Percentiles rank a stretch among this genome's conserved stretches.
Evolutionary conservation across 2,888 invertebrate species (phyloP).

Genomic region (Eupsilia transversa): DNA sequence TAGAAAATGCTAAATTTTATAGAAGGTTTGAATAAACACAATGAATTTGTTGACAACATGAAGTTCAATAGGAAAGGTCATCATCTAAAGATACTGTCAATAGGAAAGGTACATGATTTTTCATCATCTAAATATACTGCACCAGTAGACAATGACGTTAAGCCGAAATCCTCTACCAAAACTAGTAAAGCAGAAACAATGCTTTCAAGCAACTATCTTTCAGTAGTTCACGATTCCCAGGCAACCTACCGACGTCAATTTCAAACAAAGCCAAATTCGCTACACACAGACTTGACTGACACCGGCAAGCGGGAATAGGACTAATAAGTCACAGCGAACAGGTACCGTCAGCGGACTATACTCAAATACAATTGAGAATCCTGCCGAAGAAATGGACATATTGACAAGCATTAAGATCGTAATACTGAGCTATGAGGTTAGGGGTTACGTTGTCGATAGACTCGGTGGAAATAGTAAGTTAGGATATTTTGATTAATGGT

Average conservation of each 20-base stretch:
- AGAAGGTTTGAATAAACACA: not conserved
- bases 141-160: not conserved
- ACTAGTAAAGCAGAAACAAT: slow-evolving; percentile 4
- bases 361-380: slow-evolving; percentile 48
- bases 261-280: slow-evolving; percentile 32
- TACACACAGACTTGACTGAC: slow-evolving; percentile 17
- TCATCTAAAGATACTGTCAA: not conserved
- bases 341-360: slow-evolving; percentile 29
- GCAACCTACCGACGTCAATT: slow-evolving; percentile 14
- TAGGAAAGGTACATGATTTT: too few relatives aligned
- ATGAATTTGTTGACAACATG: too few relatives aligned
- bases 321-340: slow-evolving; percentile 43
- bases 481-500: not conserved
- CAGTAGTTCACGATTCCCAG: not conserved
- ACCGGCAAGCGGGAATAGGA: slow-evolving; percentile 16
- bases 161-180: not conserved
- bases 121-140: not conserved
- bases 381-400: slow-evolving; percentile 20
- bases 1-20: not conserved
- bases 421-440: slow-evolving; percentile 7
- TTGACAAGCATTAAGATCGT: slow-evolving; percentile 20
- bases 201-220: not conserved
- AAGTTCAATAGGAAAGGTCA: too few relatives aligned
- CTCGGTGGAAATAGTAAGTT: not conserved
- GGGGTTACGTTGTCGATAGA: not conserved